Base-by-base conservation (phyloP, 1,140 invertebrate genomes). In the Halictus rubicundus region DNA sequence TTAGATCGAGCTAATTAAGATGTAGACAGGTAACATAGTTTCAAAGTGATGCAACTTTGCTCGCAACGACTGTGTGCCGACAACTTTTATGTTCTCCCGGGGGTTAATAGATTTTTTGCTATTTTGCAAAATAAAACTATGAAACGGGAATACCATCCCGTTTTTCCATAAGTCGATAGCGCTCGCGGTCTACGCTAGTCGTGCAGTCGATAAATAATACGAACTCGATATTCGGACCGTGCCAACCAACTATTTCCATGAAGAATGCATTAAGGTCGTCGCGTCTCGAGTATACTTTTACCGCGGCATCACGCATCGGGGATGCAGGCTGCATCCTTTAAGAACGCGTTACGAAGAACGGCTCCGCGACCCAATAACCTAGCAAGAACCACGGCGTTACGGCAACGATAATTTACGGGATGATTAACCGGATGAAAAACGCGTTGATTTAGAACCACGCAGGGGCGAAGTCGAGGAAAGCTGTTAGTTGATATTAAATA, bases 261-360 rank as follows among this genome's bases (percentile, higher is more conserved):
- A 37, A 42, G 71, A 79, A 64, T 69, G 75, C 68, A 79, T 79
- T 69, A 68, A 83, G 75, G 81, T 60, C 81, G 57, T 64, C 57
- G 82, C 63, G 64, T 23, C 63, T 70, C 75, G 64, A 16, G 46
- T 54, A 49, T 46, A 68, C 64, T 84, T 71, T 66, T 78, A 68
- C 57, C 73, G 10, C 42, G 37, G 19, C 49, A 27, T 27, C 57
- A 39, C 54, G 59, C 61, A 27, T 57, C 65, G 49, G 78, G 70
- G 77, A 78, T 81, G 52, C 61, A 52, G 21, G 14, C 12, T 49
- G 39, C 52, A 49, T 32, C 32, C 27, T 59, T 14, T 77, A 76
- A 64, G 74, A 57, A 23, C 54, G 25, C 46, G 59, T 61, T 69
- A 49, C 54, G 64, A n/a, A 60, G 64, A 37, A n/a, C 37, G 27